Evolutionary conservation across 2,113 vertebrate genomes (phyloP), one percentile per base, ranked within the genome.

Genomic region (Picathartes gymnocephalus): DNA sequence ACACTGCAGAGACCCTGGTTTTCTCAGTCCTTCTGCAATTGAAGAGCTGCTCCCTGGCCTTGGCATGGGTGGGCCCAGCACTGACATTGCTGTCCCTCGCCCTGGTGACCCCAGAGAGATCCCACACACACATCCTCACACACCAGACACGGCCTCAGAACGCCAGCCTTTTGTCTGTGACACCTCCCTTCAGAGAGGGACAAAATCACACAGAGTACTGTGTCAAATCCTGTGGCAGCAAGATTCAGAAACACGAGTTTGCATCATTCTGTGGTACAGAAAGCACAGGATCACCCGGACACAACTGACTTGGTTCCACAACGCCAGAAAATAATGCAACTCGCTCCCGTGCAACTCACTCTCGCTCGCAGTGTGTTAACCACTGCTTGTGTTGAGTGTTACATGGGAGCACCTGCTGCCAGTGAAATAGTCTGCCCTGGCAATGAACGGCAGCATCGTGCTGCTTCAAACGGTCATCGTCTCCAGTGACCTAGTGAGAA

Each of bases 391-490:
- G 40, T 56, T 4, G 39, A 86, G 70, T 50, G 76, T 56, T 86
- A 66, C 54, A 15, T 1, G 11, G 81, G 70, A 96, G 77, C 61
- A 57, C 94, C 95, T 95, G 90, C 97, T 97, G 97, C 17, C 95
- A 94, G 21, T 60, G 58, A 90, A 96, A 97, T 33, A 71, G 86
- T 81, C 79, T 97, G 94, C 80, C 80, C 18, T 47, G 82, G 68
- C n/a, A 94, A 60, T 92, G 92, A 94, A 57, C 60, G 73, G 39
- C 44, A 56, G 85, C 48, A 70, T 30, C 93, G 66, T 90, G 90
- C 44, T 86, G 40, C 68, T 95, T 95, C 90, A 96, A 95, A 97
- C 53, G 87, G 91, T 85, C 86, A 82, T 70, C 58, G 27, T 96
- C 73, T 91, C 81, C 79, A 92, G 62, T 44, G 66, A 77, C 91